Base-by-base conservation (phyloP, 2,797 vertebrate species). In the Pitangus sulphuratus region DNA sequence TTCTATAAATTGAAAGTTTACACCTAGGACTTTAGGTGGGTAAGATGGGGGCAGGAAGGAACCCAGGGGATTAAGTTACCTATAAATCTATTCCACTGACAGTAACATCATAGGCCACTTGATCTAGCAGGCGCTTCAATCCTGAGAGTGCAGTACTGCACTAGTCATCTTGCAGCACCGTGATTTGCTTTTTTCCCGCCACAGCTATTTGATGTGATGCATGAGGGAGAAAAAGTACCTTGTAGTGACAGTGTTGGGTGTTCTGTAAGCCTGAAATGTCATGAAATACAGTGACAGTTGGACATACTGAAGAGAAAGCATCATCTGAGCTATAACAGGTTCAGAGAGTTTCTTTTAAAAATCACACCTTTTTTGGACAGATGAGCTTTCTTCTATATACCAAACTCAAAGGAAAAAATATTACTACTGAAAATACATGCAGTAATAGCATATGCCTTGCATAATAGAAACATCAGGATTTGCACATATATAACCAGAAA, bases 101-200 rank as follows among this genome's bases (percentile, higher is more conserved):
- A 22, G 17, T 16, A 30, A 6, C 8, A 11, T 33, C 44, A 25
- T 8, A 24, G 25, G 13, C 22, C 14, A 6, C 7, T 16, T 62
- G n/a, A 21, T 62, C 16, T 15, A 51, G 35, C 5, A 58, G 39
- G 13, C 5, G 22, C 4, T 76, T 72, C 45, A 42, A 9, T 3
- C 0, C 19, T 18, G 7, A 7, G 8, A 58, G 14, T 16, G 8
- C 14, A 56, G 14, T 4, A 31, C 11, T 6, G 8, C 35, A 39
- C 44, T 4, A 31, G n/a, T 47, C 56, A 11, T 9, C 47, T 62
- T 39, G 15, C 57, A 80, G 35, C 12, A 48, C 5, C 0, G 0
- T 11, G 12, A 9, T 11, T 20, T 0, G 7, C 60, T 71, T 78
- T 37, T 54, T 22, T 15, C 35, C 6, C 31, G 20, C 20, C 15